Evolutionary conservation across 2,888 invertebrate genomes (phyloP).

Genomic region (Platycnemis pennipes): DNA sequence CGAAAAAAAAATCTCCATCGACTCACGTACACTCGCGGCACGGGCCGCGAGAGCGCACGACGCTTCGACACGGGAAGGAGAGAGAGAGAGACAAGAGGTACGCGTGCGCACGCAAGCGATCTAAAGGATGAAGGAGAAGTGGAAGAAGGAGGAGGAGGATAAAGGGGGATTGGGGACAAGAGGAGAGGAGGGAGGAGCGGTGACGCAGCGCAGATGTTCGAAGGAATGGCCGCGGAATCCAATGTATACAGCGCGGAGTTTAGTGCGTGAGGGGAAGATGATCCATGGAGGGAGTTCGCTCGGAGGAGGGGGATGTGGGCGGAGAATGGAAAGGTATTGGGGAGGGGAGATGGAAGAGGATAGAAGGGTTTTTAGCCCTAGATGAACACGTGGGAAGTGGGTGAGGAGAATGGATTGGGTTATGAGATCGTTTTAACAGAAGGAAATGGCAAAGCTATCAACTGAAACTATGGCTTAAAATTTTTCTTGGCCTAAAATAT

Average conservation of each 20-base stretch:
- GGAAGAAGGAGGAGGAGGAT: not conserved
- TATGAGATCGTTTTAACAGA: too few species aligned
- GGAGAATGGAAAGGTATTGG: not conserved
- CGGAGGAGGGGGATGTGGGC: not conserved
- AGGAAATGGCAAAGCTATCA: too few species aligned
- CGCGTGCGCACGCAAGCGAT: not conserved
- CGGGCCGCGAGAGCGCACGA: not conserved
- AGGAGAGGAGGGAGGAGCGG: not conserved
- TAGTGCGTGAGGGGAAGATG: not conserved
- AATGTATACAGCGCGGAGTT: slow-evolving; percentile 15
- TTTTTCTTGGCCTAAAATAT: too few species aligned
- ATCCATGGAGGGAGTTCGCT: not conserved
- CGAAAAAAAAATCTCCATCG: not conserved
- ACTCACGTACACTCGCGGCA: not conserved
- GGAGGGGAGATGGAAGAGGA: not conserved
- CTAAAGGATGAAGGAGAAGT: not conserved
- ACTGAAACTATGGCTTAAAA: too few species aligned
- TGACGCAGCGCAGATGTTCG: slow-evolving; percentile 62
- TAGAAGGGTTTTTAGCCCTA: too few species aligned
- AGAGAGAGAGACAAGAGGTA: not conserved
- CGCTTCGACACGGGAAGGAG: not conserved
- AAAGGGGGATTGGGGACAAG: not conserved
- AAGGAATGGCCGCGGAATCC: not conserved
- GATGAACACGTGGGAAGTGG: too few species aligned
- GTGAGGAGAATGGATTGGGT: not conserved